Percentiles rank a stretch among this genome's conserved stretches.
Conservation (phyloP, 2,113 vertebrate genomes). For the Phrynocephalus versicolor region DNA sequence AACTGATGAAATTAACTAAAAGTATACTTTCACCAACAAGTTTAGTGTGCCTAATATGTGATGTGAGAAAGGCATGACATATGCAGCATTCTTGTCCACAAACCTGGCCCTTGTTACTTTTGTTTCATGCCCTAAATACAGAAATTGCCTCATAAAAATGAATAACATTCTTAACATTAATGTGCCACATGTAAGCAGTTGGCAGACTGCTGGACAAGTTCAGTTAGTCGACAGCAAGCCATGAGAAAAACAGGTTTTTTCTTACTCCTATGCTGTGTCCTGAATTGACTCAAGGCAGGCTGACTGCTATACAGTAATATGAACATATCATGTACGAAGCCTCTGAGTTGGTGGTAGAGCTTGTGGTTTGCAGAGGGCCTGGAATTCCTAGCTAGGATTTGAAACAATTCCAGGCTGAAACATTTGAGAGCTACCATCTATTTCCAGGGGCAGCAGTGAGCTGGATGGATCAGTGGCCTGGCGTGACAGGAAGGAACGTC, state of each 20-base stretch:
- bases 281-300: not conserved
- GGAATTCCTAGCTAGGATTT: not conserved
- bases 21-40: constrained; percentile 22
- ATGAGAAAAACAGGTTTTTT: not conserved
- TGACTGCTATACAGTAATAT: not conserved
- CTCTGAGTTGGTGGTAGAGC: not conserved
- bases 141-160: not conserved
- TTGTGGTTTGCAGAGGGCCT: not conserved
- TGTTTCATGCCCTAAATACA: not conserved
- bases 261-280: not conserved
- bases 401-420: not conserved
- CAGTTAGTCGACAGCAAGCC: not conserved
- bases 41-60: not conserved
- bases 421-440: not conserved
- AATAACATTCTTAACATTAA: not conserved
- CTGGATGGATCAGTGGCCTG: not conserved
- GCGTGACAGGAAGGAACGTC: too few relatives aligned
- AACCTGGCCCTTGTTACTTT: not conserved
- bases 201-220: not conserved
- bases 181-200: not conserved
- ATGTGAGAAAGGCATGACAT: not conserved
- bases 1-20: constrained; percentile 16
- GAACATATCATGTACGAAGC: not conserved
- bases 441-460: not conserved
- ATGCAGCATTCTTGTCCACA: not conserved